A percentile compares a stretch with the other conserved stretches of the same genome.
Conservation (phyloP, 1,140 invertebrate species). For the Arion vulgaris region DNA sequence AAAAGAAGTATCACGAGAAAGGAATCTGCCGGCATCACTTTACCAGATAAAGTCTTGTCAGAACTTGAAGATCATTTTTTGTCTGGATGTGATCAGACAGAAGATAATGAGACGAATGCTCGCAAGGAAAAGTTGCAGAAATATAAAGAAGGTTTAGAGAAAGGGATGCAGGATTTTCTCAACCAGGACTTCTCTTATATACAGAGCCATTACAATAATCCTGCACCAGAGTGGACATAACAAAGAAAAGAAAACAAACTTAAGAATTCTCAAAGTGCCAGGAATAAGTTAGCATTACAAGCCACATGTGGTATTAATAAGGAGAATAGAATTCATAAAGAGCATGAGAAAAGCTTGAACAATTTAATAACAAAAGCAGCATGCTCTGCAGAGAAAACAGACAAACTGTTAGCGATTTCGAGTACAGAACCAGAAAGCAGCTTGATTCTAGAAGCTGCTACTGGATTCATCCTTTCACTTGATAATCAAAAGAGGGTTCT, state of each 20-base stretch:
- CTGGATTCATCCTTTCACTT: slow-evolving; percentile 7
- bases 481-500: neutral
- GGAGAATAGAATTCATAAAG: neutral
- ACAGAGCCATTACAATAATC: too few species aligned
- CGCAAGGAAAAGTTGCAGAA: slow-evolving; percentile 14
- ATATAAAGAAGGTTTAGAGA: slow-evolving; percentile 27
- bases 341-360: neutral
- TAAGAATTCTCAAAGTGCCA: too few species aligned
- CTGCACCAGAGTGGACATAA: too few species aligned
- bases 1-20: neutral
- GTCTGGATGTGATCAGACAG: neutral
- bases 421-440: neutral
- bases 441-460: slow-evolving; percentile 13
- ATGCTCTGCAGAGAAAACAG: neutral
- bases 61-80: neutral
- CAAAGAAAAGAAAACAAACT: too few species aligned
- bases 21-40: neutral
- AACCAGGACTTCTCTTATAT: neutral
- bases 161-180: slow-evolving; percentile 23
- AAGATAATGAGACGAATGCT: neutral
- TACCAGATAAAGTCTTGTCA: slow-evolving; percentile 6
- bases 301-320: neutral
- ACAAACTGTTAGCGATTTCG: neutral
- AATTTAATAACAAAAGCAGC: too few species aligned
- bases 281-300: too few species aligned